Evolutionary conservation across 1,140 invertebrate species (phyloP), one percentile per base, ranked within the genome.

Genomic region (Ephestia elutella): DNA sequence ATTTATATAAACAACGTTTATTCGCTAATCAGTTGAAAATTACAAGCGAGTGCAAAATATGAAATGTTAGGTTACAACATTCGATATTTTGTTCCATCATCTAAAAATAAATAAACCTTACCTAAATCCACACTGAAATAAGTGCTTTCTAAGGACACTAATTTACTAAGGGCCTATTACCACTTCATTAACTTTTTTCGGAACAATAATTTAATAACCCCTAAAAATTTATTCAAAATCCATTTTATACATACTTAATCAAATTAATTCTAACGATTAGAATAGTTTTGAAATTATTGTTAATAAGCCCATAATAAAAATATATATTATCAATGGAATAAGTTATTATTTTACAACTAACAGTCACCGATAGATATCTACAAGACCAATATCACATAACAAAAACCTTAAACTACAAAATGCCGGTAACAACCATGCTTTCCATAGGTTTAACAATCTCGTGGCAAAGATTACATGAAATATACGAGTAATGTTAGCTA

Each of bases 81-180:
- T 35, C 13, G 2, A 10, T 35, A 44, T 44, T 44, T 15, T 44
- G 13, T 15, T n/a, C 15, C 38, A 44, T 44, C 13, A 8, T 44
- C 5, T 44, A 44, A 44, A 44, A 44, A 44, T 44, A 44, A 44
- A 44, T 44, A 15, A 44, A 15, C n/a, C 38, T 44, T 44, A 44
- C 38, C 38, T 44, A 44, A 44, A 44, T 44, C 13, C 32, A 13
- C 8, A 35, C 13, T 35, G 13, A 35, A 35, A 11, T 10, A 35
- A 13, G 32, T 35, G 13, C 2, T 2, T 35, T 5, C 32, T 9
- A 35, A 32, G 11, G 1, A 11, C 11, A 50, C 18, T 50, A 50
- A 50, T 57, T 58, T 49, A 58, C 30, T 58, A 57, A 58, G 56
- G 30, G 56, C 56, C 56, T 53, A 58, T 51, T 35, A 57, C 9